Percentiles rank a stretch among this genome's conserved stretches.
Evolutionary conservation across 2,888 invertebrate species (phyloP).

Genomic region (Itoplectis maculator): DNA sequence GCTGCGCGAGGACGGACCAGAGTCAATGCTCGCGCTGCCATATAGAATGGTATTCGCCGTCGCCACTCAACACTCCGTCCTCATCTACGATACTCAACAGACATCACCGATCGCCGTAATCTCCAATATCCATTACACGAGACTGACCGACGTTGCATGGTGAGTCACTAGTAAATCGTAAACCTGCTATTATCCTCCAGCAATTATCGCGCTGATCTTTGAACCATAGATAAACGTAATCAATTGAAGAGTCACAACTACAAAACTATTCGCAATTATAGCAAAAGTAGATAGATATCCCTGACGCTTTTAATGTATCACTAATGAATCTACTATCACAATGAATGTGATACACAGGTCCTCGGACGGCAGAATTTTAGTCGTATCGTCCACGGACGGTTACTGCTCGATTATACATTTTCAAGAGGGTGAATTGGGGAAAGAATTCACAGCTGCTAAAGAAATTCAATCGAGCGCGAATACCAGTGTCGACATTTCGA

Average conservation of each 20-base stretch:
- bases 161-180: conserved; percentile 76
- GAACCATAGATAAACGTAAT: too few species aligned
- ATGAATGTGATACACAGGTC: conserved; percentile 88
- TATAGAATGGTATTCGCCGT: conserved; percentile 96
- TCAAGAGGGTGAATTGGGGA: conserved; percentile 90
- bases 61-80: conserved; percentile 93
- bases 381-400: conserved; percentile 95
- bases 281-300: not conserved
- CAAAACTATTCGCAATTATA: not conserved
- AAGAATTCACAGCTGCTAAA: conserved; percentile 84
- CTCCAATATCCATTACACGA: conserved; percentile 95
- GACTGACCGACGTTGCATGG: conserved; percentile 95
- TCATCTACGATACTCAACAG: conserved; percentile 96
- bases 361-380: conserved; percentile 90
- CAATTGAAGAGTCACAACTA: too few species aligned
- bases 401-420: conserved; percentile 95
- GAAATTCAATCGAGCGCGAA: conserved; percentile 66
- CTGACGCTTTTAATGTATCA: not conserved
- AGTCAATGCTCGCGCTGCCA: conserved; percentile 87
- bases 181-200: not conserved
- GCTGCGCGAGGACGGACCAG: conserved; percentile 86
- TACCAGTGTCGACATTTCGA: conserved; percentile 3
- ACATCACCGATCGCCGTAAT: conserved; percentile 91
- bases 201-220: not conserved
- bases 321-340: conserved; percentile 24